Percentiles rank a stretch among this genome's conserved stretches.
Conservation (phyloP, 2,113 vertebrate species). For the Pampusana beccarii region DNA sequence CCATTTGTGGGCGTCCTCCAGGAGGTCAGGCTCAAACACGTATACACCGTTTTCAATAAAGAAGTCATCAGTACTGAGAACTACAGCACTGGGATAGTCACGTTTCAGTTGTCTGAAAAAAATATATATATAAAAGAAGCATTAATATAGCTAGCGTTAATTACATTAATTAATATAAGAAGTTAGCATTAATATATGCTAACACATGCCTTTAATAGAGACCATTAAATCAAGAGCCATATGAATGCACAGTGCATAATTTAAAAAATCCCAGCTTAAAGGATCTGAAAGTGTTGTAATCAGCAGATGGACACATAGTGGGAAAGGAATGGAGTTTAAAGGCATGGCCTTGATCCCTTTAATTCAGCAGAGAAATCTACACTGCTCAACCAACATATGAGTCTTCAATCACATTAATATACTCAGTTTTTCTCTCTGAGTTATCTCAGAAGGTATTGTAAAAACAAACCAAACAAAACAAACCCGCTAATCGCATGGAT, state of each 20-base stretch:
- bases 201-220: neutral
- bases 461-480: neutral
- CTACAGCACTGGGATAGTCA: constrained; percentile 71
- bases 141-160: too few relatives aligned
- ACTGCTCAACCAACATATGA: neutral
- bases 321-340: neutral
- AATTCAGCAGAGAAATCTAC: neutral
- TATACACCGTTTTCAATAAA: constrained; percentile 75
- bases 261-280: neutral
- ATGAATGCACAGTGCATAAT: neutral
- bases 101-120: constrained; percentile 74
- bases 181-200: neutral
- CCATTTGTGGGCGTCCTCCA: constrained; percentile 82
- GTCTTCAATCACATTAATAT: neutral
- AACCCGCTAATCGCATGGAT: neutral
- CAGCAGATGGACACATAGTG: neutral
- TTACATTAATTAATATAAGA: too few relatives aligned
- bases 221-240: neutral
- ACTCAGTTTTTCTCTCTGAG: neutral
- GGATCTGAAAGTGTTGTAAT: neutral
- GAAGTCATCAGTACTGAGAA: constrained; percentile 82
- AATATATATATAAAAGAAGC: neutral
- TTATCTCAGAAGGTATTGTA: neutral
- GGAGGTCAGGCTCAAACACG: constrained; percentile 72
- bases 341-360: neutral